Base-by-base conservation (phyloP, 2,888 invertebrate genomes). In the Leptura quadrifasciata region DNA sequence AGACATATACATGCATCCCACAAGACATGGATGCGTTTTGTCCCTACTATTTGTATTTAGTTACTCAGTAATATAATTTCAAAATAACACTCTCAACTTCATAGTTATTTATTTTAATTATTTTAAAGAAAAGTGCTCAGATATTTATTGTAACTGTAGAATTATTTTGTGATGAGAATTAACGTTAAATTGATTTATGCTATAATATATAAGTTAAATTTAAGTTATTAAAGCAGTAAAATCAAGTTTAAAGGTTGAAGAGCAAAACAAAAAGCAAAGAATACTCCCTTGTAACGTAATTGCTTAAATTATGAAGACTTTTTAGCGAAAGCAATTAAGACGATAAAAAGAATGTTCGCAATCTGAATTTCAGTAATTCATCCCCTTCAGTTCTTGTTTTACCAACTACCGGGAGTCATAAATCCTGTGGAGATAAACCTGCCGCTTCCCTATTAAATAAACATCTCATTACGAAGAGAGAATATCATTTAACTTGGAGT, bases 361-460 rank as follows among this genome's bases (percentile, higher is more conserved):
- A 61, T 61, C 31, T 61, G 60, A 61, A 61, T 61, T 31, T 61
- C 31, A 31, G 60, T 31, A n/a, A 61, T 61, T 61, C 31, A 61
- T 31, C 31, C 60, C 60, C 31, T 47, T 47, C 31, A 27, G 60
- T 31, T 61, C 24, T 61, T 61, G 60, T 61, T 60, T n/a, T 27
- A n/a, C 15, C 60, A 58, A 58, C 58, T 15, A 61, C 60, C 60
- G 17, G 18, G 31, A 18, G 60, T 61, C 31, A 61, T 61, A 61
- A 61, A 61, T 61, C 12, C 27, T 6, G n/a, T 24, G 12, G 27
- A 60, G 60, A 60, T 60, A 60, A 24, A 60, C n/a, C 60, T 31
- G 60, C 31, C 27, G 17, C 60, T 17, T 61, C 31, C 60, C 31
- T 61, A 17, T 61, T 27, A 9, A 61, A 17, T 61, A 31, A 61